Base-by-base conservation (phyloP, 2,113 vertebrate species). In the Cheilinus undulatus region DNA sequence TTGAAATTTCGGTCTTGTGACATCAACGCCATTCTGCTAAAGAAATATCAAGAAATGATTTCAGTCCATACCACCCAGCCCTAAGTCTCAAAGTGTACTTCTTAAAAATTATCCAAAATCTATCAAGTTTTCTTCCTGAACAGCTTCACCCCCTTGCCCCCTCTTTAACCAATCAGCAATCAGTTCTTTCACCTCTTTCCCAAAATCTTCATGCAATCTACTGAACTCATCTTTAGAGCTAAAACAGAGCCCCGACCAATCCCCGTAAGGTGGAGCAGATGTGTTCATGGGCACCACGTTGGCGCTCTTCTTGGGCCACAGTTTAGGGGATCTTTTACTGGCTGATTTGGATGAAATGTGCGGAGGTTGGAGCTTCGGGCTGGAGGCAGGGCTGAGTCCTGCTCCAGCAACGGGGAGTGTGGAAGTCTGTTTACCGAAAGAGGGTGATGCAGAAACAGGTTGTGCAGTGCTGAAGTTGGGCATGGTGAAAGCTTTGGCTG, bases 151-250 rank as follows among this genome's bases (percentile, higher is more conserved):
- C 17, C 19, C 48, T 17, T 3, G 50, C 45, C 46, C 32, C 53
- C 24, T 86, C 64, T 59, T 91, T 45, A 71, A 76, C 89, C 83
- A 88, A 8, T 83, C 65, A 1, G 69, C 69, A 51, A 92, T 86
- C 53, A 93, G 85, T 38, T 70, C 73, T 66, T 58, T 79, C 26
- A 95, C 86, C 58, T 94, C 94, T 73, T 90, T 89, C 23, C 94
- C 94, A 62, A 89, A 94, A 28, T 85, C 78, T n/a, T 90, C 86
- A 3, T 94, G 93, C 27, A 95, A 38, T 54, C 87, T 80, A 12
- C 45, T 58, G 20, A 95, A 95, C 14, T 91, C 88, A 3, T 88
- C 85, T 23, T 51, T 38, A 48, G 53, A 11, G 45, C 43, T 32
- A 1, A 56, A 57, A 27, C 13, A 61, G 12, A 45, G 0, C 4